Percentiles rank a stretch among this genome's conserved stretches.
These are phyloP conservation scores for Poecilia wingei DNA, from an alignment of 2,797 vertebrate genomes.

Conservation along the genomic window DNA sequence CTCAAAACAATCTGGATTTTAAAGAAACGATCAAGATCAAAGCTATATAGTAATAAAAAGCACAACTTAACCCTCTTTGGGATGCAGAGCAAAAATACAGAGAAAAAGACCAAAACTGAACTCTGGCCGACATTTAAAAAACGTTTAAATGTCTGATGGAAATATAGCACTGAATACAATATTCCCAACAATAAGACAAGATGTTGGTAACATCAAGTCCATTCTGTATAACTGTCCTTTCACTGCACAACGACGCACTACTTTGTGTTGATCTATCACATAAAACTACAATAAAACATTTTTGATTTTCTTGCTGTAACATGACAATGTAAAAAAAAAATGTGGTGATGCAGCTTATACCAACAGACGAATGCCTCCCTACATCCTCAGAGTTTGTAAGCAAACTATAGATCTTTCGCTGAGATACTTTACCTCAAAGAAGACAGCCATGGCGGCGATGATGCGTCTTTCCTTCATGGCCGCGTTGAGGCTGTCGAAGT, in stretches of 20 bases:
- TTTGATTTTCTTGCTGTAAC: background rate
- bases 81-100: background rate
- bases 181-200: background rate
- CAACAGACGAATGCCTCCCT: background rate
- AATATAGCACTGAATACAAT: background rate
- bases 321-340: background rate
- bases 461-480: constrained; percentile 93
- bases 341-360: background rate
- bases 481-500: constrained; percentile 95
- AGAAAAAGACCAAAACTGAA: background rate
- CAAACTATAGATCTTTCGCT: constrained; percentile 31
- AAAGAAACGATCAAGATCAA: background rate
- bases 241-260: background rate
- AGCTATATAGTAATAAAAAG: background rate
- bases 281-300: background rate
- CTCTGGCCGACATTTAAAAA: background rate
- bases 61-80: background rate
- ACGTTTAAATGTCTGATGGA: background rate
- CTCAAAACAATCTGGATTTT: background rate
- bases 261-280: background rate
- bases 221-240: background rate
- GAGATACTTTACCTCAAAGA: constrained; percentile 91
- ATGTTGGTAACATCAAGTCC: background rate
- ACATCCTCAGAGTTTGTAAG: constrained; percentile 1
- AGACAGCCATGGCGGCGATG: constrained; percentile 93